Evolutionary conservation across 2,888 invertebrate genomes (phyloP).

Genomic region (Morinoia aosen): DNA sequence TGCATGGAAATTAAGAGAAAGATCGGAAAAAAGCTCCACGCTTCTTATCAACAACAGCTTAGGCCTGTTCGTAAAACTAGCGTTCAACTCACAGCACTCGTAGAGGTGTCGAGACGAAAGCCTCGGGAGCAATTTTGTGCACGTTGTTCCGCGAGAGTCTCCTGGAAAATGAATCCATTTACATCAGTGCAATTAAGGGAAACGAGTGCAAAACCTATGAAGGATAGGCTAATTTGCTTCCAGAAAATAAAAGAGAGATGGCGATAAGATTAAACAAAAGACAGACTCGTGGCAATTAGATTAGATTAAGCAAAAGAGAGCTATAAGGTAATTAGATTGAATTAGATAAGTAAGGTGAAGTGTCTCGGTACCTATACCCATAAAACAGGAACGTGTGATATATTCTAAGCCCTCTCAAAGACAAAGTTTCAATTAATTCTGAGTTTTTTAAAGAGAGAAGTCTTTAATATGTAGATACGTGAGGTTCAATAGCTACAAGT

Average conservation of each 20-base stretch:
- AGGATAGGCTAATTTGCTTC: not conserved
- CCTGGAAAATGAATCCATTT: not conserved
- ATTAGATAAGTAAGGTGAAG: too few species aligned
- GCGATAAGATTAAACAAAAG: too few species aligned
- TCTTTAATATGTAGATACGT: not conserved
- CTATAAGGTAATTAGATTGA: too few species aligned
- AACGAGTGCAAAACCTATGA: not conserved
- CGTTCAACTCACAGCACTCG: conserved; percentile 19
- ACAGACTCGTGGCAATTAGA: too few species aligned
- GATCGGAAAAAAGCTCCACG: not conserved
- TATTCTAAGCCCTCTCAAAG: not conserved
- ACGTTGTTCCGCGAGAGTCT: conserved; percentile 14
- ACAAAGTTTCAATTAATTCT: not conserved
- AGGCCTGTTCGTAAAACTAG: not conserved
- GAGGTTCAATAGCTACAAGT: not conserved
- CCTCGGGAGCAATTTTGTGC: not conserved
- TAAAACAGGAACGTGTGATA: not conserved
- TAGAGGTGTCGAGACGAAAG: conserved; percentile 10
- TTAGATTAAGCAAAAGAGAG: too few species aligned
- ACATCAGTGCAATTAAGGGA: not conserved
- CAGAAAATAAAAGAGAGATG: not conserved
- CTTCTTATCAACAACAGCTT: not conserved
- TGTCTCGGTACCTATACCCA: too few species aligned
- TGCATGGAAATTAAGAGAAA: not conserved
- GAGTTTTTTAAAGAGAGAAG: not conserved